These are phyloP conservation scores for Hemistola chrysoprasaria DNA, from an alignment of 2,888 invertebrate genomes.

Conservation along the genomic window DNA sequence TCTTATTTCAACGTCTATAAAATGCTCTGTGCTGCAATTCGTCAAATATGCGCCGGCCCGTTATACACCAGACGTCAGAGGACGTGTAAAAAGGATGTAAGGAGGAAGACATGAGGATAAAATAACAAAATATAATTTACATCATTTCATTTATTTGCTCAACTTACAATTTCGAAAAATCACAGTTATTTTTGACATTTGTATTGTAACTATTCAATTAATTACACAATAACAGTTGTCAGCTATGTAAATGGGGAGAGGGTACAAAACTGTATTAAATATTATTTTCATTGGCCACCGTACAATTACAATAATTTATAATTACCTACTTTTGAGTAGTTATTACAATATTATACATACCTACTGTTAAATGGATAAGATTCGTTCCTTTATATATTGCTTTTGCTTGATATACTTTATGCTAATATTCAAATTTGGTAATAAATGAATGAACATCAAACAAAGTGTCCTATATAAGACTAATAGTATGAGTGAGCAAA, in stretches of 20 bases:
- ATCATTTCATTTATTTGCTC: constrained; percentile 81
- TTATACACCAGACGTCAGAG: too few species aligned
- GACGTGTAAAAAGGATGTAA: too few species aligned
- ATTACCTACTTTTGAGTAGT: constrained; percentile 62
- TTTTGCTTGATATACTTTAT: constrained; percentile 29
- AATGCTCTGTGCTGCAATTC: too few species aligned
- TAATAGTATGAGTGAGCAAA: constrained; percentile 50
- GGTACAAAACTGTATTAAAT: constrained; percentile 80
- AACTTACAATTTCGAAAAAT: constrained; percentile 82
- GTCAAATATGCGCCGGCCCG: too few species aligned
- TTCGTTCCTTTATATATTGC: constrained; percentile 46
- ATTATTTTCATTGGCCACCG: constrained; percentile 78
- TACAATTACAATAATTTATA: constrained; percentile 55
- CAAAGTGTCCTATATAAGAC: constrained; percentile 27
- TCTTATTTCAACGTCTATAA: too few species aligned
- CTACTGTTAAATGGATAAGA: constrained; percentile 52
- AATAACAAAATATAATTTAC: constrained; percentile 29
- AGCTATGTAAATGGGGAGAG: constrained; percentile 75
- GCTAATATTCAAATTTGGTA: constrained; percentile 31
- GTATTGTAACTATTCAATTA: constrained; percentile 68
- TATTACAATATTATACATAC: constrained; percentile 56
- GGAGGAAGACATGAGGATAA: too few species aligned
- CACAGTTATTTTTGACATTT: constrained; percentile 81
- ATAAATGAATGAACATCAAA: constrained; percentile 19
- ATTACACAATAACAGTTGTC: constrained; percentile 70